Evolutionary conservation across 2,113 vertebrate species (phyloP).

Genomic region (Callospermophilus lateralis): DNA sequence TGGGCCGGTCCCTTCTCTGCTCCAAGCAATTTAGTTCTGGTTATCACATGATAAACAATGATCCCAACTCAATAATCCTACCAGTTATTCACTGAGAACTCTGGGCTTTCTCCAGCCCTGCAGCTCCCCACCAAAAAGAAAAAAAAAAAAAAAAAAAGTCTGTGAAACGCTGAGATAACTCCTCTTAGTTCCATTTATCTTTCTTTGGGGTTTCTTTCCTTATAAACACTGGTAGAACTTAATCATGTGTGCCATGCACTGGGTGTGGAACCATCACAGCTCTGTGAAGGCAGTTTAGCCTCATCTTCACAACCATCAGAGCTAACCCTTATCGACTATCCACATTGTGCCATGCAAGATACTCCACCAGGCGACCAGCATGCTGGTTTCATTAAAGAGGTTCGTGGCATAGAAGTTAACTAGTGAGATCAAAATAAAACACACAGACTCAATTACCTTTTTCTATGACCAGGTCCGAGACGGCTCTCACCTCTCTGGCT

Average conservation of each 20-base stretch:
- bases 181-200: not conserved
- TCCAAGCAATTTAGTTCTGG: not conserved
- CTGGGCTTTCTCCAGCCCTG: not conserved
- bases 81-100: not conserved
- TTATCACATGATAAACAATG: not conserved
- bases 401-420: too few species aligned
- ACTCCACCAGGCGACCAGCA: too few species aligned
- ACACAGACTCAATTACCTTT: too few species aligned
- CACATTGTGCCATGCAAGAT: not conserved
- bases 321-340: not conserved
- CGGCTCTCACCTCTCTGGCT: too few species aligned
- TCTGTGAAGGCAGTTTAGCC: not conserved
- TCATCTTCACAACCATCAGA: not conserved
- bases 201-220: not conserved
- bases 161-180: not conserved
- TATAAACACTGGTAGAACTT: not conserved
- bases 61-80: not conserved
- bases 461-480: too few species aligned
- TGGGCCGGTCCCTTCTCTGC: not conserved
- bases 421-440: too few species aligned
- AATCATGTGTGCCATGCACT: not conserved
- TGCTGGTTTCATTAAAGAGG: too few species aligned
- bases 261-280: accelerated
- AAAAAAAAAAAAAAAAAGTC: constrained; percentile 37
- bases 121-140: not conserved